Evolutionary conservation across 2,888 invertebrate species (phyloP).

Genomic region (Bellardia pandia): DNA sequence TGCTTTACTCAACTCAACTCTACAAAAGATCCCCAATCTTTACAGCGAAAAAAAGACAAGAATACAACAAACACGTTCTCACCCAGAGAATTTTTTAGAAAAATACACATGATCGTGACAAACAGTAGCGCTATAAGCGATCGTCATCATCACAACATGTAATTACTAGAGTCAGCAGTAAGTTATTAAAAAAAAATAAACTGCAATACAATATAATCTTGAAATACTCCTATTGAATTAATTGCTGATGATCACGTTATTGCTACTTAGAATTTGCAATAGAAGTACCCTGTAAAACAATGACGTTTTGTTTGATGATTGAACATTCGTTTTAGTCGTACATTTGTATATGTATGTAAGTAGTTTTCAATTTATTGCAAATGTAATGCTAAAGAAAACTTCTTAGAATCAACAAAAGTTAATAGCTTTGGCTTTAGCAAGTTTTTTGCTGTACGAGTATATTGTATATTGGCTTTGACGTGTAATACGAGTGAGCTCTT

Average conservation of each 20-base stretch:
- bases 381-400: conserved; percentile 28
- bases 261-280: not conserved
- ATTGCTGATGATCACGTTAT: conserved; percentile 70
- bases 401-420: conserved; percentile 40
- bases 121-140: conserved; percentile 58
- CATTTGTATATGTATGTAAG: not conserved
- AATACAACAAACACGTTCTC: conserved; percentile 41
- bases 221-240: conserved; percentile 54
- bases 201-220: conserved; percentile 18
- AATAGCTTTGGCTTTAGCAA: conserved; percentile 37
- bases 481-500: conserved; percentile 5
- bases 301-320: conserved; percentile 41
- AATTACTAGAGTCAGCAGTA: conserved; percentile 34
- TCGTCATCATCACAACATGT: conserved; percentile 42
- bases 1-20: conserved; percentile 30
- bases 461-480: not conserved
- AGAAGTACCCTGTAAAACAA: not conserved
- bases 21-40: conserved; percentile 36
- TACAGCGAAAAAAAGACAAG: conserved; percentile 28
- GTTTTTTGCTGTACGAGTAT: not conserved
- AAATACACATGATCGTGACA: conserved; percentile 57
- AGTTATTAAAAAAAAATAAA: conserved; percentile 10
- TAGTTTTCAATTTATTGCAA: conserved; percentile 37
- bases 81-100: conserved; percentile 23
- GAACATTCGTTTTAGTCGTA: not conserved